Evolutionary conservation across 92 coral and sea anemone genomes (phyloP).

Genomic region (Palythoa heliodiscus): DNA sequence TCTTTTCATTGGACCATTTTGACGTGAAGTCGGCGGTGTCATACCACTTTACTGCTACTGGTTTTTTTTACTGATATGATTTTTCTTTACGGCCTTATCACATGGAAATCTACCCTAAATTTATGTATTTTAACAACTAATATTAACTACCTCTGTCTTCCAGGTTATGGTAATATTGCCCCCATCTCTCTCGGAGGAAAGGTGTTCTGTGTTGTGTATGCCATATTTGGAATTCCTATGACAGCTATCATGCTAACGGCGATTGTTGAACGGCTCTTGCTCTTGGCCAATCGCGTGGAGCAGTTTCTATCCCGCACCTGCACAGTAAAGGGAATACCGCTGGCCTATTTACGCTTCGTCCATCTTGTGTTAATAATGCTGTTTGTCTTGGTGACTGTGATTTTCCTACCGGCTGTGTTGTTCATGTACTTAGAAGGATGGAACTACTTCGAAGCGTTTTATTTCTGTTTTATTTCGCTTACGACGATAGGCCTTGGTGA

Average conservation of each 20-base stretch:
- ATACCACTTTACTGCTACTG: too few relatives aligned
- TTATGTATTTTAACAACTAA: too few relatives aligned
- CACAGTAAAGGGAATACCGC: conserved; percentile 88
- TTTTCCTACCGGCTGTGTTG: conserved; percentile 86
- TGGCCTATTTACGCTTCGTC: conserved; percentile 78
- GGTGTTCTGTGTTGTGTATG: conserved; percentile 91
- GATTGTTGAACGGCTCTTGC: conserved; percentile 90
- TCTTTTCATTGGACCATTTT: too few relatives aligned
- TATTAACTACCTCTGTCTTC: background rate
- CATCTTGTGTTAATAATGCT: conserved; percentile 80
- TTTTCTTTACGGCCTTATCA: too few relatives aligned
- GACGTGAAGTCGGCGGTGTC: too few relatives aligned
- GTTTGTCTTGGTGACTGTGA: conserved; percentile 63
- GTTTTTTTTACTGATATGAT: too few relatives aligned
- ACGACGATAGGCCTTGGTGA: conserved; percentile 99
- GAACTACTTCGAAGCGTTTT: conserved; percentile 96
- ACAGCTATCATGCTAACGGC: conserved; percentile 98
- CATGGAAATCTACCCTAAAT: background rate
- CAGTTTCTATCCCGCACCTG: conserved; percentile 59
- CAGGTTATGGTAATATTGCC: conserved; percentile 97
- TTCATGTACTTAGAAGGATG: conserved; percentile 84
- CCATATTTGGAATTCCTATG: conserved; percentile 98
- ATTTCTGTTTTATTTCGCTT: conserved; percentile 94
- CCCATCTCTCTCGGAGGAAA: conserved; percentile 93
- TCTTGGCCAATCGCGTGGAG: conserved; percentile 71